phyloP scores from a whole-genome alignment of 1,140 invertebrate genomes.

The Lycorma delicatula region DNA sequence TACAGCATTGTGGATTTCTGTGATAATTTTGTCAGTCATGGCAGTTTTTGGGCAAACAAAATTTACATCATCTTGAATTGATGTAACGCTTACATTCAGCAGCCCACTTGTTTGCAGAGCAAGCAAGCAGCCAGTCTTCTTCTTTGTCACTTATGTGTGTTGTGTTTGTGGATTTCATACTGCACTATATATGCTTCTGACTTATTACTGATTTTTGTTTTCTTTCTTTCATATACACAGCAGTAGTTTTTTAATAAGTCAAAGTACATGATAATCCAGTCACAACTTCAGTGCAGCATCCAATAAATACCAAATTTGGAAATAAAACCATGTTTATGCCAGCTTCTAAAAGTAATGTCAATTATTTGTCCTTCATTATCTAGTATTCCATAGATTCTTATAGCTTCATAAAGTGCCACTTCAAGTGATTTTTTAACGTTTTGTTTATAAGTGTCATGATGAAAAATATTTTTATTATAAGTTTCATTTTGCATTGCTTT shows the following conservation, averaged over 20 bases:
- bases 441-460: conserved; percentile 8
- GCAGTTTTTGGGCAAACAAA: too few species aligned
- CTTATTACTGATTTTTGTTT: conserved; percentile 4
- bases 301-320: conserved; percentile 24
- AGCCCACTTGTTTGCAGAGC: too few species aligned
- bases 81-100: too few species aligned
- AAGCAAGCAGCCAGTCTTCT: too few species aligned
- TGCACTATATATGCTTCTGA: conserved; percentile 18
- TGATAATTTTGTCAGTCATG: too few species aligned
- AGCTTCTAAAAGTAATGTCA: conserved; percentile 11
- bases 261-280: conserved; percentile 25
- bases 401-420: conserved; percentile 7
- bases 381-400: conserved; percentile 4
- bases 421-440: conserved; percentile 15
- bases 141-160: too few species aligned
- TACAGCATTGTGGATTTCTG: too few species aligned
- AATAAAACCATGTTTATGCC: conserved; percentile 19
- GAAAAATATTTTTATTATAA: conserved; percentile 12
- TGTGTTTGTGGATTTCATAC: conserved; percentile 19
- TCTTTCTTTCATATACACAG: conserved; percentile 14
- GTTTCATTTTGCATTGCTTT: background rate
- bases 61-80: too few species aligned
- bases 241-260: conserved; percentile 23
- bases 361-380: conserved; percentile 3
- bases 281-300: conserved; percentile 19